A percentile compares a stretch with the other conserved stretches of the same genome.
phyloP scores from a whole-genome alignment of 2,113 vertebrate species.

The Tylochromis polylepis region DNA sequence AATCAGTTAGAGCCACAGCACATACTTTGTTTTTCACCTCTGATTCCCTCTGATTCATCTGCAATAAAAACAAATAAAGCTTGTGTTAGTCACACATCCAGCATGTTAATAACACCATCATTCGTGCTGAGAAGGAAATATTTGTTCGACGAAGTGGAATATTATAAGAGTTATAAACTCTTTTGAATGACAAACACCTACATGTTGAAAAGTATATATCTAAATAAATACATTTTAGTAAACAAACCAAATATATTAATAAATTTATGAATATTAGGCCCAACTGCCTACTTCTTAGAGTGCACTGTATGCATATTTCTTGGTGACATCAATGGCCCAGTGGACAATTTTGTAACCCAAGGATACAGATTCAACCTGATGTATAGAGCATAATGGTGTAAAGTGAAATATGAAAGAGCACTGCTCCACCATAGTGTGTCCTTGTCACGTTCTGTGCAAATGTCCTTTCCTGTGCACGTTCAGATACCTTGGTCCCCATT shows the following conservation, averaged over 20 bases:
- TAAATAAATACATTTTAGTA: not conserved
- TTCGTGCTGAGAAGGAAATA: not conserved
- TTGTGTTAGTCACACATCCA: not conserved
- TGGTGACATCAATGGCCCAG: conserved; percentile 2
- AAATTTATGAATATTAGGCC: not conserved
- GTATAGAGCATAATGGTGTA: conserved; percentile 55
- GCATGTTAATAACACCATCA: not conserved
- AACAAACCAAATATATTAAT: not conserved
- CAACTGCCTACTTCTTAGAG: not conserved
- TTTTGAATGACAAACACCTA: not conserved
- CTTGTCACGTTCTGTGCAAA: conserved; percentile 69
- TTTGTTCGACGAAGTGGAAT: not conserved
- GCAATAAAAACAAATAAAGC: conserved; percentile 25
- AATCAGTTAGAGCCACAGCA: conserved; percentile 94
- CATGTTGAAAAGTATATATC: not conserved
- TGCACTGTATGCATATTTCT: not conserved
- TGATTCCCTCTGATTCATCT: conserved; percentile 96
- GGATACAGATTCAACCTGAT: conserved; percentile 42
- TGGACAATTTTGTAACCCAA: conserved; percentile 22
- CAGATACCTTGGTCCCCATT: conserved; percentile 54
- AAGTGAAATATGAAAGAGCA: conserved; percentile 60
- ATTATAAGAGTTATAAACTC: not conserved
- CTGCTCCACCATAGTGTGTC: conserved; percentile 48
- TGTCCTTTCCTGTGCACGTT: conserved; percentile 59
- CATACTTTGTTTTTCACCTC: conserved; percentile 90